These are phyloP conservation scores for Latheticus oryzae DNA, from an alignment of 2,888 invertebrate genomes.

Conservation along the genomic window DNA sequence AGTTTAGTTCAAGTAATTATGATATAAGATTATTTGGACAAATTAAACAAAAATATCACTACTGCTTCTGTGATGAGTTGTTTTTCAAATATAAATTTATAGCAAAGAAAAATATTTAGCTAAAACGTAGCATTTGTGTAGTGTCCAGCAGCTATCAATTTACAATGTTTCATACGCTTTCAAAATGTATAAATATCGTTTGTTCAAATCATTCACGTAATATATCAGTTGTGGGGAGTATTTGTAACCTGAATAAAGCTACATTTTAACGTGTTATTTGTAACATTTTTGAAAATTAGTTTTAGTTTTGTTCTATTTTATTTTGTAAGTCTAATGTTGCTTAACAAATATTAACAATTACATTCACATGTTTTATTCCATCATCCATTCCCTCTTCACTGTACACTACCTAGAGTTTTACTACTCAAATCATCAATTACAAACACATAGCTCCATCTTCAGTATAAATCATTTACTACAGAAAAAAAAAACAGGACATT, in stretches of 20 bases:
- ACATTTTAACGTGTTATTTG: conserved; percentile 31
- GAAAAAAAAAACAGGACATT: too few relatives aligned
- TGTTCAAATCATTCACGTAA: conserved; percentile 26
- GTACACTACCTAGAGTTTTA: too few relatives aligned
- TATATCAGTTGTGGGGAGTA: conserved; percentile 26
- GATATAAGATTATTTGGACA: conserved; percentile 39
- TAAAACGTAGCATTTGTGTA: conserved; percentile 58
- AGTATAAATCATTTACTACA: too few relatives aligned
- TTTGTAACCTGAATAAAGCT: conserved; percentile 22
- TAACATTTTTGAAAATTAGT: conserved; percentile 29
- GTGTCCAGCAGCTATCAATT: conserved; percentile 58
- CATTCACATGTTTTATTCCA: too few relatives aligned
- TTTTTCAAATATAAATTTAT: conserved; percentile 54
- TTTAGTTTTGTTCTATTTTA: conserved; percentile 27
- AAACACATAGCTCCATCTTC: too few relatives aligned
- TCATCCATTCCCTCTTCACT: too few relatives aligned
- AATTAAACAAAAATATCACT: conserved; percentile 52
- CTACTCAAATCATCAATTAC: too few relatives aligned
- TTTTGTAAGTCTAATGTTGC: conserved; percentile 49
- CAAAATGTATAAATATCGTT: conserved; percentile 41
- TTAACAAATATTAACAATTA: conserved; percentile 48
- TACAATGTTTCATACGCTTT: conserved; percentile 61
- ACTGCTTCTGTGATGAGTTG: conserved; percentile 66
- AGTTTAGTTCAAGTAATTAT: conserved; percentile 35
- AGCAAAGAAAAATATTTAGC: conserved; percentile 55